Evolutionary conservation across 2,888 invertebrate species (phyloP), one percentile per base, ranked within the genome.

Genomic region (Leucophora obtusa): DNA sequence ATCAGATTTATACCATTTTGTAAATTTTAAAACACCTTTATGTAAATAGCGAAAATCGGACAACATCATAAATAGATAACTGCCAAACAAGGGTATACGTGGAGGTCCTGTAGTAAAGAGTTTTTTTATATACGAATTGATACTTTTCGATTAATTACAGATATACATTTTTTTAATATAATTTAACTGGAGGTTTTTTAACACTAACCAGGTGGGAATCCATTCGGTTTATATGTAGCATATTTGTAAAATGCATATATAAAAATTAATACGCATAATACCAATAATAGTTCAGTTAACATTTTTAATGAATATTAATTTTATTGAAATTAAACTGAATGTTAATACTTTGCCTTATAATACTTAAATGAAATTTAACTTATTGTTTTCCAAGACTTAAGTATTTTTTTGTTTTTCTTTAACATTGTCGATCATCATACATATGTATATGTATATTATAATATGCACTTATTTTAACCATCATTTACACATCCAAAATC

Each of bases 71-170:
- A 93, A 91, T 88, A 92, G 92, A 82, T 93, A 94, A 33, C 92
- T 92, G 2, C 94, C 93, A 84, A 93, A 93, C 17, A 94, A 63
- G 0, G 94, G 94, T 53, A 94, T 86, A 21, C 92, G 91, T 0
- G 93, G 92, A 2, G 93, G 93, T 53, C 93, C 94, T 94, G 86
- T 14, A 83, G 33, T 38, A 56, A 56, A 76, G 60, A 58, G 9
- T 38, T 15, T 59, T n/a, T n/a, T 24, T 47, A 47, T 72, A 10
- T 47, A 72, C 33, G 53, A 50, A 58, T 50, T 18, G 9, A 53
- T 33, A 38, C 21, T 58, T n/a, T 62, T 28, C 38, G 18, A n/a
- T 33, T 3, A 58, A 14, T 53, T n/a, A n/a, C n/a, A n/a, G n/a
- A 7, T 15, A 18, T 24, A 38, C 33, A 51, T 47, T 54, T 60